A percentile compares a stretch with the other conserved stretches of the same genome.
These are phyloP conservation scores for Borostomias antarcticus DNA, from an alignment of 2,797 vertebrate species.

Conservation along the genomic window DNA sequence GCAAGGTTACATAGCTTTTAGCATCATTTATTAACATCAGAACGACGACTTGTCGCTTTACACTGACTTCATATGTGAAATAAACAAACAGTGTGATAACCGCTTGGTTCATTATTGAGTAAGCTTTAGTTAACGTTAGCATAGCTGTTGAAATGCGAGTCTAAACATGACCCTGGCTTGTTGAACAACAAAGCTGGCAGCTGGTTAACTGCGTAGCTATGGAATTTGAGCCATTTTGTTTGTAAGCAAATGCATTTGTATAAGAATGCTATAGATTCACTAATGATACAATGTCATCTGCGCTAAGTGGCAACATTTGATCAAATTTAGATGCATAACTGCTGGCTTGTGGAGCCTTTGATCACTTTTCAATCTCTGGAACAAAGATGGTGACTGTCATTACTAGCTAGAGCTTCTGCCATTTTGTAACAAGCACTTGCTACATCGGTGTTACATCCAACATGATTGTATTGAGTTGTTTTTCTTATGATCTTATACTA, in stretches of 20 bases:
- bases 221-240: not conserved
- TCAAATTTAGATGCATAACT: not conserved
- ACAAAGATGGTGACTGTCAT: constrained; percentile 69
- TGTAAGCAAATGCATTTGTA: not conserved
- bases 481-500: no score
- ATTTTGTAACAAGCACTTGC: constrained; percentile 67
- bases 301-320: not conserved
- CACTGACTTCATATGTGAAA: constrained; percentile 4
- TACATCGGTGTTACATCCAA: constrained; percentile 25
- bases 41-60: not conserved
- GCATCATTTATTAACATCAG: not conserved
- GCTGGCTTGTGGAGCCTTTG: not conserved
- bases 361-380: constrained; percentile 60
- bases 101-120: constrained; percentile 2
- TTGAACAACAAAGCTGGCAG: constrained; percentile 5
- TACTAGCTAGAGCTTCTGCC: constrained; percentile 60
- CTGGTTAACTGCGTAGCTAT: not conserved
- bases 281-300: not conserved
- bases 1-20: no score
- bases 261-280: not conserved
- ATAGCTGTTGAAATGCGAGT: not conserved
- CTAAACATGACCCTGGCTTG: not conserved
- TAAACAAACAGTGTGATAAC: constrained; percentile 13
- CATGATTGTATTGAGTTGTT: no score
- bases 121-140: not conserved